These are phyloP conservation scores for Campylorhamphus procurvoides DNA, from an alignment of 2,113 vertebrate species.

Conservation along the genomic window DNA sequence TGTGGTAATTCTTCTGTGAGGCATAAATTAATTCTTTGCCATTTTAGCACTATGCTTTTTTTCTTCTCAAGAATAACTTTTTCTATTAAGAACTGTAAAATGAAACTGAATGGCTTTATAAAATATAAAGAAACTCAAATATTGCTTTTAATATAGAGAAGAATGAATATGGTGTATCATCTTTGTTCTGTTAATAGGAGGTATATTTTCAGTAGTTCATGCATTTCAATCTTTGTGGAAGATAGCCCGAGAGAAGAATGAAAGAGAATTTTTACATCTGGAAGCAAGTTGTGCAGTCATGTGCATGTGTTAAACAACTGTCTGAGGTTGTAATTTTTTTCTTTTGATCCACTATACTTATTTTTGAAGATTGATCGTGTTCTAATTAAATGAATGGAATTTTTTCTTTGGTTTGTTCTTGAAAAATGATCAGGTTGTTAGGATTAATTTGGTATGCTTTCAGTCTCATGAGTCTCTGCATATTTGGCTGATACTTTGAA, in stretches of 20 bases:
- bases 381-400: background rate
- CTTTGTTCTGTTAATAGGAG: constrained; percentile 22
- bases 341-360: background rate
- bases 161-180: background rate
- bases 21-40: background rate
- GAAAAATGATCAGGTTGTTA: background rate
- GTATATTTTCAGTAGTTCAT: constrained; percentile 4
- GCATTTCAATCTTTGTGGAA: background rate
- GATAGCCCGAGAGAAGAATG: constrained; percentile 11
- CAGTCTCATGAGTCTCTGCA: background rate
- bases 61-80: background rate
- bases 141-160: background rate
- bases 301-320: background rate
- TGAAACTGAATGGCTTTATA: background rate
- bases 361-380: background rate
- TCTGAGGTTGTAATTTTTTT: background rate
- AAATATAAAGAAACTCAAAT: background rate
- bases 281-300: background rate
- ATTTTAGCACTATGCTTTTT: background rate
- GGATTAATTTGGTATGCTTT: background rate
- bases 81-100: background rate
- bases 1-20: background rate
- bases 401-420: background rate
- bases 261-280: background rate
- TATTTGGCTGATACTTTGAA: background rate